phyloP scores from a whole-genome alignment of 2,888 invertebrate genomes.

The Therioaphis trifolii region DNA sequence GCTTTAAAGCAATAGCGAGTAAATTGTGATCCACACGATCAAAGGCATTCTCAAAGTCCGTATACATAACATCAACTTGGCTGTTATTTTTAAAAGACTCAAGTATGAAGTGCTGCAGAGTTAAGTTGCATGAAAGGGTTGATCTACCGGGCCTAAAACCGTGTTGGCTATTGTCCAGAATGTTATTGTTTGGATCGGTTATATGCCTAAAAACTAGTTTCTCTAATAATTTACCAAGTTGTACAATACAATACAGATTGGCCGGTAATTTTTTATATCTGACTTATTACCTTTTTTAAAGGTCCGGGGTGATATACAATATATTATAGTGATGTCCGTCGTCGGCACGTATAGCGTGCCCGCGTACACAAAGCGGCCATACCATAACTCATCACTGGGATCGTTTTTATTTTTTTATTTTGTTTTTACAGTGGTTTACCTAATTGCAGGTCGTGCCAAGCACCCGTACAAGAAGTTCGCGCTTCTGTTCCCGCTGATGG shows the following conservation, averaged over 20 bases:
- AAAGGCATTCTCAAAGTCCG: too few relatives aligned
- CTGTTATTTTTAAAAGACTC: too few relatives aligned
- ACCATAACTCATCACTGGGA: too few relatives aligned
- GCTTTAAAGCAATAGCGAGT: slow-evolving; percentile 63
- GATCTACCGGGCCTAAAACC: slow-evolving; percentile 65
- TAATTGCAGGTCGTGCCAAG: slow-evolving; percentile 62
- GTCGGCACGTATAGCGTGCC: too few relatives aligned
- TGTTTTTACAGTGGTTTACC: slow-evolving; percentile 47
- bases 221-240: slow-evolving; percentile 65
- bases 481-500: slow-evolving; percentile 65
- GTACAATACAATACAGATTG: slow-evolving; percentile 63
- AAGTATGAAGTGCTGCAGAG: too few relatives aligned
- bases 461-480: slow-evolving; percentile 64
- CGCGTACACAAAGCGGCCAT: too few relatives aligned
- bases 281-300: too few relatives aligned
- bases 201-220: slow-evolving; percentile 58
- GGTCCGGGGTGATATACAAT: too few relatives aligned
- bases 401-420: neutral
- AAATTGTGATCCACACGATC: slow-evolving; percentile 63
- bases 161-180: slow-evolving; percentile 64
- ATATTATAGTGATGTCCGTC: too few relatives aligned
- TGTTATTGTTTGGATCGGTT: too few relatives aligned
- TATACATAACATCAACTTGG: slow-evolving; percentile 63
- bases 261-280: slow-evolving; percentile 63
- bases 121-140: slow-evolving; percentile 64